A percentile compares a stretch with the other conserved stretches of the same genome.
These are phyloP conservation scores for Argynnis bischoffii DNA, from an alignment of 2,888 invertebrate genomes.

Conservation along the genomic window DNA sequence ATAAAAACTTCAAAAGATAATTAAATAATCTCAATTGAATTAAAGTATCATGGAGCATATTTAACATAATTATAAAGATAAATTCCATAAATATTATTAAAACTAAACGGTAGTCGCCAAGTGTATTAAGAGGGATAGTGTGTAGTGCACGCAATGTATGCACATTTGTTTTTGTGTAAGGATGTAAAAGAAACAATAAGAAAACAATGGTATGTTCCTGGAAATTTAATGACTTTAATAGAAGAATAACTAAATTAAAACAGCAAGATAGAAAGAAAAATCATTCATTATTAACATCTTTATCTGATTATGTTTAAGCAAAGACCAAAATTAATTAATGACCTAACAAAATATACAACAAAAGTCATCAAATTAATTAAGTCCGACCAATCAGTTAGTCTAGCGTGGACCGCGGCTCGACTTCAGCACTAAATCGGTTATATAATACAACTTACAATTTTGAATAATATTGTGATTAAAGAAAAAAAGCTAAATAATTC, in stretches of 20 bases:
- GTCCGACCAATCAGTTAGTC: conserved; percentile 75
- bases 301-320: conserved; percentile 75
- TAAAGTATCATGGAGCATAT: too few species aligned
- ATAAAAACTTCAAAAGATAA: too few species aligned
- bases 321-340: conserved; percentile 82
- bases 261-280: conserved; percentile 80
- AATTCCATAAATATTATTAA: too few species aligned
- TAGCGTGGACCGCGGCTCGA: conserved; percentile 67
- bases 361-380: conserved; percentile 81
- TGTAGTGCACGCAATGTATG: neutral
- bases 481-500: conserved; percentile 80
- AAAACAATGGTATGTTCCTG: conserved; percentile 57
- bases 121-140: too few species aligned
- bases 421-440: conserved; percentile 71
- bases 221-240: conserved; percentile 83
- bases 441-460: conserved; percentile 81
- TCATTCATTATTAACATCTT: conserved; percentile 77
- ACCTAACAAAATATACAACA: conserved; percentile 83
- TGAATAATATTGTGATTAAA: conserved; percentile 81
- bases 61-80: too few species aligned
- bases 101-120: too few species aligned
- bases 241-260: conserved; percentile 83
- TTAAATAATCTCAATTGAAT: too few species aligned
- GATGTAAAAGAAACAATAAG: conserved; percentile 35
- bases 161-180: neutral